Evolutionary conservation across 2,797 vertebrate genomes (phyloP).

Genomic region (Ciconia nigra): DNA sequence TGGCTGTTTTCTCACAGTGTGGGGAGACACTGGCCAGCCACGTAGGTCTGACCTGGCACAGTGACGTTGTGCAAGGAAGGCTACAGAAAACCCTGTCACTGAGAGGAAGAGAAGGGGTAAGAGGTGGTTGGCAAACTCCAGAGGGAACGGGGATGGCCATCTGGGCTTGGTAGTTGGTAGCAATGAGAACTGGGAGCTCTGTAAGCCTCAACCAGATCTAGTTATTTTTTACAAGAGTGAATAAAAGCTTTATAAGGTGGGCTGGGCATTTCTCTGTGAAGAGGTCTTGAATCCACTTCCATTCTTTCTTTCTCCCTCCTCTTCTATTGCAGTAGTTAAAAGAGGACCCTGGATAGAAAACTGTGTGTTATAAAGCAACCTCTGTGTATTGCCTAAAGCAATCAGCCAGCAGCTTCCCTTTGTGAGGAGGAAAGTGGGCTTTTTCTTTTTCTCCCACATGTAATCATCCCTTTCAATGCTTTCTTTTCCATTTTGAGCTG

Average conservation of each 20-base stretch:
- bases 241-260: slow-evolving; percentile 1
- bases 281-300: slow-evolving; percentile 11
- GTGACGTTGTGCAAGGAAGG: background rate
- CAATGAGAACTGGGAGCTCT: background rate
- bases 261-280: background rate
- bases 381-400: slow-evolving; percentile 44
- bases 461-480: slow-evolving; percentile 1
- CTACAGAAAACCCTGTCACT: background rate
- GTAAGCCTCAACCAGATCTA: background rate
- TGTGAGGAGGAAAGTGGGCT: background rate
- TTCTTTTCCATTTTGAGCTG: background rate
- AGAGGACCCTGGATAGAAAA: slow-evolving; percentile 17
- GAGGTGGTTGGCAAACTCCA: background rate
- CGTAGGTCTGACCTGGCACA: background rate
- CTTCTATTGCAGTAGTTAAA: slow-evolving; percentile 40
- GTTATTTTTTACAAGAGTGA: background rate
- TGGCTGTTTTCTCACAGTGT: background rate
- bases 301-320: slow-evolving; percentile 7
- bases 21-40: background rate
- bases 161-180: background rate
- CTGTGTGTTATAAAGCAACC: slow-evolving; percentile 24
- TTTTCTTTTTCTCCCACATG: slow-evolving; percentile 1
- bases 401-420: slow-evolving; percentile 24
- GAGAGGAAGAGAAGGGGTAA: background rate
- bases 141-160: background rate